These are phyloP conservation scores for Ptychadena robeensis DNA, from an alignment of 2,797 vertebrate species.

Conservation along the genomic window DNA sequence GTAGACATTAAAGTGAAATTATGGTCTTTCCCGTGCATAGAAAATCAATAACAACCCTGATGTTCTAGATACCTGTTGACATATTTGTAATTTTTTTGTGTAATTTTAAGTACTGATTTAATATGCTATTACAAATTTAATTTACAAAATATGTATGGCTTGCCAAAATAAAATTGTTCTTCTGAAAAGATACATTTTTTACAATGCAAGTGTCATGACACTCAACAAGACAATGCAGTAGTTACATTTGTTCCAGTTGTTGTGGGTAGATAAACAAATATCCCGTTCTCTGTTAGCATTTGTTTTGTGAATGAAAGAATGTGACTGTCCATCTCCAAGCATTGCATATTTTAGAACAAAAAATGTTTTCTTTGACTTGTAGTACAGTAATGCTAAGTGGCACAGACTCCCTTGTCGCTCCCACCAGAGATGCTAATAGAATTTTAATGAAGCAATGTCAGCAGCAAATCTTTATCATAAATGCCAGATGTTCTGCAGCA, in stretches of 20 bases:
- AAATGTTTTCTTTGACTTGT: constrained; percentile 51
- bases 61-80: too few species aligned
- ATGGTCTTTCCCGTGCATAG: too few species aligned
- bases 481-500: constrained; percentile 51
- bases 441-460: constrained; percentile 59
- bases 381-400: constrained; percentile 51
- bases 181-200: not conserved
- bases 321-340: constrained; percentile 46
- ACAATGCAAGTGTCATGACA: not conserved
- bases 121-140: not conserved
- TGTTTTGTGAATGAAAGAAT: constrained; percentile 61
- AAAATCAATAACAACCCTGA: too few species aligned
- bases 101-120: not conserved
- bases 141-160: not conserved
- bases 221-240: not conserved
- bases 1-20: too few species aligned
- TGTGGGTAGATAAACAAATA: constrained; percentile 60
- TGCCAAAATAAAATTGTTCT: not conserved
- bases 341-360: constrained; percentile 39
- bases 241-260: constrained; percentile 35
- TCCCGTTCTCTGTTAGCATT: constrained; percentile 51
- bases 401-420: constrained; percentile 49
- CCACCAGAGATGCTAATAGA: constrained; percentile 54
- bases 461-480: constrained; percentile 40
- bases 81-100: too few species aligned